Base-by-base conservation (phyloP, 2,113 vertebrate genomes). In the Lepisosteus oculatus region DNA sequence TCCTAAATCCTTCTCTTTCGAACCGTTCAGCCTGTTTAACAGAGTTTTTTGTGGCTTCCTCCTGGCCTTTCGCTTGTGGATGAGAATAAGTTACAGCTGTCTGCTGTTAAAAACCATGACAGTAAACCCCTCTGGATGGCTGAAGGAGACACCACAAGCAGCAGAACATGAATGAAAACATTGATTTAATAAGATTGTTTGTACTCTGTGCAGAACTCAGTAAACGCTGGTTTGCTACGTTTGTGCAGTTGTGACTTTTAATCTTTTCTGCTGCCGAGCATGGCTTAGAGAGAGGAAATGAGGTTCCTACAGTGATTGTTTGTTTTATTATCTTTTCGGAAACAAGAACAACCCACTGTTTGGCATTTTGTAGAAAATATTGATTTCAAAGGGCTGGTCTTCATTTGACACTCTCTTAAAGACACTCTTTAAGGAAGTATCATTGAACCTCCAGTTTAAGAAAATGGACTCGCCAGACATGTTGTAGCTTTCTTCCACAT, bases 321-420 rank as follows among this genome's bases (percentile, higher is more conserved):
- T 90, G 81, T 82, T 87, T 88, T 85, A 78, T 85, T 91, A 86
- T 89, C 83, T 84, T 89, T 78, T 77, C 84, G 84, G 85, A 85
- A 89, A 76, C 72, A 11, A 79, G 76, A 80, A 80, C 81, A 80
- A 29, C 87, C 79, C 78, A 74, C 74, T 68, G 77, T 74, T 81
- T 79, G 77, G 81, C 7, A 61, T 69, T 42, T 57, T 42, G 43
- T 14, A 61, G 29, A 42, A 79, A 57, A 45, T 61, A 45, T 54
- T 45, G 11, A 65, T 68, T 70, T 63, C 54, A 55, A 45, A 47
- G 13, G 63, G 56, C 71, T 77, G 77, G 64, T 75, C 57, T 67
- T 75, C 74, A 69, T 78, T 81, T 81, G 73, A 57, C 70, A 57
- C 72, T 72, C 61, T 14, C 43, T 51, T 29, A 29, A 29, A 29